Evolutionary conservation across 2,797 vertebrate species (phyloP).

Genomic region (Bufotes viridis): DNA sequence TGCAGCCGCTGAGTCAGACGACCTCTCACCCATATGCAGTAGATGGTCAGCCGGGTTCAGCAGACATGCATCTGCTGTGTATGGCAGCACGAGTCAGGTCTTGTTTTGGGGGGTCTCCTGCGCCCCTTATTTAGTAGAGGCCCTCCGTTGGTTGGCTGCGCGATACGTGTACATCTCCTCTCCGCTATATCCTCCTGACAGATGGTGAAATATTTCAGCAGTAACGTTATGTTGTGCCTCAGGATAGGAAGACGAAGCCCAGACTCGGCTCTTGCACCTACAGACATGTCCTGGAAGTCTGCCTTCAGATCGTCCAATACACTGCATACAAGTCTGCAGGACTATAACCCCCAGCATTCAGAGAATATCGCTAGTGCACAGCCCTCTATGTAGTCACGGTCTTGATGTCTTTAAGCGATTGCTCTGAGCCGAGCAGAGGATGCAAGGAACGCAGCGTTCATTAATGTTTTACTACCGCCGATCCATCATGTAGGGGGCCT

Average conservation of each 20-base stretch:
- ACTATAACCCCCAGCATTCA: neutral
- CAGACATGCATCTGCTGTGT: no score
- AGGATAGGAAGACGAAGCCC: slow-evolving; percentile 6
- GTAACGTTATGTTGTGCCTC: slow-evolving; percentile 17
- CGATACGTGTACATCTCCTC: neutral
- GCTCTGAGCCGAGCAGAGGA: no score
- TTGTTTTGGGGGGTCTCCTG: no score
- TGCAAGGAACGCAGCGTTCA: no score
- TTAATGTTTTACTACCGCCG: neutral
- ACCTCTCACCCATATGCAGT: no score
- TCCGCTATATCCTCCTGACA: neutral
- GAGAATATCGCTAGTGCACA: no score
- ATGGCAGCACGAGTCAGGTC: no score
- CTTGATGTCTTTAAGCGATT: no score
- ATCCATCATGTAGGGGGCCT: no score
- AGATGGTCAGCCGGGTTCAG: no score
- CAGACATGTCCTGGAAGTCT: slow-evolving; percentile 5
- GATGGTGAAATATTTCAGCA: neutral
- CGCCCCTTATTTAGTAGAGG: neutral
- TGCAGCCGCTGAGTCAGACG: no score
- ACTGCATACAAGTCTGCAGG: neutral
- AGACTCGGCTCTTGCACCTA: neutral
- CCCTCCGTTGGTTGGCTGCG: neutral
- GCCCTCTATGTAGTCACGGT: no score
- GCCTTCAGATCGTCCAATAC: neutral